Evolutionary conservation across 2,113 vertebrate species (phyloP).

Genomic region (Butorides virescens): DNA sequence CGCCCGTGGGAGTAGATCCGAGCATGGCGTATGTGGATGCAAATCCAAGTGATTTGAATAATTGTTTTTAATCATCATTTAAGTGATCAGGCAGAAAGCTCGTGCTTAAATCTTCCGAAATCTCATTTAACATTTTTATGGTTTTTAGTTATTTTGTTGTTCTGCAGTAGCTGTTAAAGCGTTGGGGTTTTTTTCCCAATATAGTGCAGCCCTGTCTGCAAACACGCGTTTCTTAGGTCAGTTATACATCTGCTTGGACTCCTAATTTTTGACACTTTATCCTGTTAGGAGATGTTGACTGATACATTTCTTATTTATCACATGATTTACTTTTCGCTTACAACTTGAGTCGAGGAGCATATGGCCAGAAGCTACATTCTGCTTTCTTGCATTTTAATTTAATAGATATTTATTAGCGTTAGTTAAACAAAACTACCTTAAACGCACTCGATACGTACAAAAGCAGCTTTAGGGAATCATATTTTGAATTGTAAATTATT

Average conservation of each 20-base stretch:
- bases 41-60: not conserved
- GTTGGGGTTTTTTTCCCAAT: not conserved
- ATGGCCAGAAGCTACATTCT: conserved; percentile 42
- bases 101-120: not conserved
- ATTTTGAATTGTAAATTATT: not conserved
- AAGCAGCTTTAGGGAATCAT: not conserved
- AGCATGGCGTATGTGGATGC: fast-evolving
- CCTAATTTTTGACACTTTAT: conserved; percentile 2
- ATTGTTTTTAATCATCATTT: not conserved
- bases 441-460: not conserved
- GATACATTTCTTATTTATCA: conserved; percentile 35
- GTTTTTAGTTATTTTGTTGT: not conserved
- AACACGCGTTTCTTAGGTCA: conserved; percentile 32
- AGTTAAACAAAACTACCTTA: conserved; percentile 25
- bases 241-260: conserved; percentile 36
- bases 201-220: not conserved
- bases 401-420: conserved; percentile 19
- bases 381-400: not conserved
- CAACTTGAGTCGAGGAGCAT: not conserved
- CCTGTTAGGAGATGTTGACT: not conserved
- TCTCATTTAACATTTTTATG: not conserved
- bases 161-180: conserved; percentile 17
- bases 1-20: fast-evolving
- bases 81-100: not conserved
- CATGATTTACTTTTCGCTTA: not conserved